These are phyloP conservation scores for Perdita meconis DNA, from an alignment of 2,888 invertebrate species.

Conservation along the genomic window DNA sequence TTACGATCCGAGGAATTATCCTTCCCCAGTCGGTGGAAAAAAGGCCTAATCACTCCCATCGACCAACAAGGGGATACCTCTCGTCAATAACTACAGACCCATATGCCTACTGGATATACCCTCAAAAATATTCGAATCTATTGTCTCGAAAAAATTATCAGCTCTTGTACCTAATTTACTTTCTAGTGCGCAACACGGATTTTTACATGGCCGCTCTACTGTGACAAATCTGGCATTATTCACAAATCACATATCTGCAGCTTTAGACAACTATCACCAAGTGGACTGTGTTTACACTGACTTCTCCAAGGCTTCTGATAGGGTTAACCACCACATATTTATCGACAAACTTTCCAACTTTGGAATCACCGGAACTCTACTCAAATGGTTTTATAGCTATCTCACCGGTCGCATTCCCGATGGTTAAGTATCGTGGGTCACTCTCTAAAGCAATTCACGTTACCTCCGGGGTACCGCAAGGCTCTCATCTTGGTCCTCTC, in stretches of 20 bases:
- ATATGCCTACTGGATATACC: not conserved
- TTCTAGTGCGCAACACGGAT: not conserved
- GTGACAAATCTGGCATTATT: not conserved
- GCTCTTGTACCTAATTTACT: not conserved
- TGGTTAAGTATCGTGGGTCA: no score
- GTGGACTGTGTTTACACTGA: no score
- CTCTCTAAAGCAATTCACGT: no score
- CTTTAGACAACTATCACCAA: no score
- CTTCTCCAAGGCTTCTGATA: no score
- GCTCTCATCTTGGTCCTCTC: no score
- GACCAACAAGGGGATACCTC: not conserved
- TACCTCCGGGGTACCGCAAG: no score
- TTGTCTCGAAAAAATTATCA: not conserved
- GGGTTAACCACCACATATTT: no score
- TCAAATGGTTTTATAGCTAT: no score
- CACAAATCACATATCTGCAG: not conserved
- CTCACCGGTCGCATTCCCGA: no score
- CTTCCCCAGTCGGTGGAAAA: not conserved
- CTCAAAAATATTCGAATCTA: not conserved
- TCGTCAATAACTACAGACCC: not conserved
- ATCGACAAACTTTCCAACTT: no score
- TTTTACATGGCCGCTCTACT: not conserved
- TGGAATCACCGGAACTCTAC: no score
- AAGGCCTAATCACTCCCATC: not conserved
- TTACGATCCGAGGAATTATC: not conserved